A percentile compares a stretch with the other conserved stretches of the same genome.
phyloP scores from a whole-genome alignment of 2,888 invertebrate genomes.

The Globia sparganii region DNA sequence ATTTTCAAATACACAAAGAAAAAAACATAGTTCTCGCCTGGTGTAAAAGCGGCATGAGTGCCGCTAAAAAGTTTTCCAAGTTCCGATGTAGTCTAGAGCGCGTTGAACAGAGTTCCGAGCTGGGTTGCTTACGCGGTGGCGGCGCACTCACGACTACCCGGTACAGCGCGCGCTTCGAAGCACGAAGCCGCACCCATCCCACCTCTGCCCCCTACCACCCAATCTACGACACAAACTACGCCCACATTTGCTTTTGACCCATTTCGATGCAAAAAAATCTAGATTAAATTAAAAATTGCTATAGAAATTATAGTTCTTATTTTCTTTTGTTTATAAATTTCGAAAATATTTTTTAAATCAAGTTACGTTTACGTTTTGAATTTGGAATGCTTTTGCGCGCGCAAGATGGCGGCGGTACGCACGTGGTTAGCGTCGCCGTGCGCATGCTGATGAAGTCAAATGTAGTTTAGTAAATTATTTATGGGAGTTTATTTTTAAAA shows the following conservation, averaged over 20 bases:
- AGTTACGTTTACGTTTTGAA: constrained; percentile 18
- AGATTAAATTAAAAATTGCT: neutral
- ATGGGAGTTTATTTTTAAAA: constrained; percentile 37
- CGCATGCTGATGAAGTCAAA: constrained; percentile 68
- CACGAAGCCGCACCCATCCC: constrained; percentile 79
- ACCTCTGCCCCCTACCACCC: constrained; percentile 69
- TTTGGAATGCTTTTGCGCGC: constrained; percentile 40
- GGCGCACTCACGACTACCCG: constrained; percentile 81
- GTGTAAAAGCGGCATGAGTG: constrained; percentile 85
- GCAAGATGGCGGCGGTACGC: constrained; percentile 52
- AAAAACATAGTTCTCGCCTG: constrained; percentile 75
- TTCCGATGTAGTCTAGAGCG: constrained; percentile 68
- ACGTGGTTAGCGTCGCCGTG: constrained; percentile 65
- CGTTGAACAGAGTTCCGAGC: constrained; percentile 73
- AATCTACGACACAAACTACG: constrained; percentile 61
- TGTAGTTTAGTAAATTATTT: constrained; percentile 44
- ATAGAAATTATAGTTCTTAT: neutral
- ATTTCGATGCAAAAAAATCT: neutral
- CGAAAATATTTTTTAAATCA: neutral
- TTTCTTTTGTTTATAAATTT: neutral
- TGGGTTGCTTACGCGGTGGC: constrained; percentile 75
- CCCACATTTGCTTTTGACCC: constrained; percentile 64
- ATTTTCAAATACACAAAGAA: too few species aligned
- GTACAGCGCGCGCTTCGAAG: constrained; percentile 72
- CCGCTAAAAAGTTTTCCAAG: constrained; percentile 77